Conservation (phyloP, 2,888 invertebrate species). For the Eupithecia dodoneata region DNA sequence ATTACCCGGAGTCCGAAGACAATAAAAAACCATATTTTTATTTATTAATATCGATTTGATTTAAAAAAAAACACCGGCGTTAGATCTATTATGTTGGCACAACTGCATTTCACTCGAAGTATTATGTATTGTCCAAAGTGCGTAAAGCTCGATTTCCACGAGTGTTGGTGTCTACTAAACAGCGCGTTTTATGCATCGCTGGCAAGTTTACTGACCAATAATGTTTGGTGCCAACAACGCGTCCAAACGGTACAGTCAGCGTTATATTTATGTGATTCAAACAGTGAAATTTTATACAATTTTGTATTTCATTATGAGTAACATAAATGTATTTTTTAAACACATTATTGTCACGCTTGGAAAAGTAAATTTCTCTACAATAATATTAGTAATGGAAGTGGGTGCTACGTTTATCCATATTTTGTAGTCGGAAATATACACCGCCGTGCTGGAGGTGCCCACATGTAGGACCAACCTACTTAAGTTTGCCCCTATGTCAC, state of each 20-base stretch:
- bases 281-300: not conserved
- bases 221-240: not conserved
- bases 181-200: not conserved
- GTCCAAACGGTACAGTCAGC: not conserved
- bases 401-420: too few relatives aligned
- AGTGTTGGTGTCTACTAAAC: not conserved
- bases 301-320: not conserved
- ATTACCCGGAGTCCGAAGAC: too few relatives aligned
- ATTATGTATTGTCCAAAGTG: not conserved
- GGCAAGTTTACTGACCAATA: slow-evolving; percentile 4
- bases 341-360: not conserved
- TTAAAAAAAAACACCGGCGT: not conserved
- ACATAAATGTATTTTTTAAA: not conserved
- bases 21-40: too few relatives aligned
- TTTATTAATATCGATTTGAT: too few relatives aligned
- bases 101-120: not conserved
- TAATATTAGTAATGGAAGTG: too few relatives aligned
- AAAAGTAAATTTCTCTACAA: not conserved
- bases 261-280: not conserved
- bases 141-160: not conserved
- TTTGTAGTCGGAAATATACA: too few relatives aligned
- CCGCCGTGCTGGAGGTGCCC: too few relatives aligned
- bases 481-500: too few relatives aligned
- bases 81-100: not conserved
- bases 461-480: too few relatives aligned